Base-by-base conservation (phyloP, 2,113 vertebrate species). In the Andinoacara biseriatus region DNA sequence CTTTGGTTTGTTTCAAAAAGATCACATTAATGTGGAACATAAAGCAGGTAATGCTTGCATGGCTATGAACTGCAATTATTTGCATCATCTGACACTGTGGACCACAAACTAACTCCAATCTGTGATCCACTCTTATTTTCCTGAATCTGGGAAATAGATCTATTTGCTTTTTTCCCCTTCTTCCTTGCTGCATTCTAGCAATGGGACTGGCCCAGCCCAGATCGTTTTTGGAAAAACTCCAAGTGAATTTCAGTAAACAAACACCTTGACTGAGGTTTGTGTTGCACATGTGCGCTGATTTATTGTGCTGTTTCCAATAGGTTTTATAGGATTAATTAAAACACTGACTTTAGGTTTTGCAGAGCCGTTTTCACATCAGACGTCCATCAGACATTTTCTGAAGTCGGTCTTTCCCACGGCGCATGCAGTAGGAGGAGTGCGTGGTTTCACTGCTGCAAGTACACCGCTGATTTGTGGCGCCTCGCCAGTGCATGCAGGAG, bases 201-300 rank as follows among this genome's bases (percentile, higher is more conserved):
- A 3, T 72, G 67, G 63, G 22, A 29, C 11, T 69, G 40, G 17
- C 26, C 26, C 26, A 52, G 24, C 26, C 46, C 26, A 52, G 31
- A 31, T 1, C 24, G 17, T 52, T 33, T 72, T 52, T 52, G 43
- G 65, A 31, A 52, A 20, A 72, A 20, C 43, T 52, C 43, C 65
- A 52, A 72, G 24, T 72, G 24, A 72, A 72, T 52, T 72, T 18
- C 17, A 72, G 22, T 72, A 46, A 72, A 8, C 67, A 54, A 82
- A 52, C 29, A 58, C 52, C 78, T 46, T 31, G 29, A 58, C 63
- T 58, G 35, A 26, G 14, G 26, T 76, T 10, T 80, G 54, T 24
- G 29, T 3, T 63, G 49, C 58, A 81, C 7, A n/a, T 31, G 29
- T 18, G 20, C 6, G 10, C 40, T 29, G 4, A 52, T 52, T 52